Percentiles rank a stretch among this genome's conserved stretches.
Evolutionary conservation across 2,797 vertebrate species (phyloP).

Genomic region (Catamblyrhynchus diadema): DNA sequence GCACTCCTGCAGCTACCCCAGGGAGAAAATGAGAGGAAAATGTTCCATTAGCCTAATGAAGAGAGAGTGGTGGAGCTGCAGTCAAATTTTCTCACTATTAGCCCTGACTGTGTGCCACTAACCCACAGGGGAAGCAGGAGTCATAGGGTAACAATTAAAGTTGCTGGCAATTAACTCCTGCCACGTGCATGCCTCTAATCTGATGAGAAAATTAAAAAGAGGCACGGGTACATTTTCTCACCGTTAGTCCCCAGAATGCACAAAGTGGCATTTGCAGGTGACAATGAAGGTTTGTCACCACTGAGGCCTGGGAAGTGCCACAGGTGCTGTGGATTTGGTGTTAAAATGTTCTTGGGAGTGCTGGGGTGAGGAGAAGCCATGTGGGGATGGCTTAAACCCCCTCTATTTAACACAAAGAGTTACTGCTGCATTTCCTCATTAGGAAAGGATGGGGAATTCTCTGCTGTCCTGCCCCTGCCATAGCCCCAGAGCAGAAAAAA

Average conservation of each 20-base stretch:
- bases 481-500: not conserved
- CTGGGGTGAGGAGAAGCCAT: not conserved
- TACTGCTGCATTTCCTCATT: not conserved
- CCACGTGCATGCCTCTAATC: slow-evolving; percentile 54
- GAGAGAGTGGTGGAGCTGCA: slow-evolving; percentile 69
- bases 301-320: not conserved
- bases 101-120: slow-evolving; percentile 69
- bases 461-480: not conserved
- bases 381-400: not conserved
- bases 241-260: slow-evolving; percentile 21
- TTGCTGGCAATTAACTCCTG: slow-evolving; percentile 76
- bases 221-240: slow-evolving; percentile 37
- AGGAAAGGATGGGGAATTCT: not conserved
- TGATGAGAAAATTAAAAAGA: slow-evolving; percentile 69
- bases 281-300: slow-evolving; percentile 35
- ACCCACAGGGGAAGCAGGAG: slow-evolving; percentile 62
- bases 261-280: slow-evolving; percentile 31
- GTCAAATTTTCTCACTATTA: slow-evolving; percentile 77
- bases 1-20: slow-evolving; percentile 77
- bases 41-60: slow-evolving; percentile 85
- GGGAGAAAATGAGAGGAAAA: slow-evolving; percentile 83
- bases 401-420: not conserved
- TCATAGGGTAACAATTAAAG: slow-evolving; percentile 77
- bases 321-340: not conserved
- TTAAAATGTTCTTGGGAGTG: not conserved